Base-by-base conservation (phyloP, 2,888 invertebrate species). In the Napeogenes inachia region DNA sequence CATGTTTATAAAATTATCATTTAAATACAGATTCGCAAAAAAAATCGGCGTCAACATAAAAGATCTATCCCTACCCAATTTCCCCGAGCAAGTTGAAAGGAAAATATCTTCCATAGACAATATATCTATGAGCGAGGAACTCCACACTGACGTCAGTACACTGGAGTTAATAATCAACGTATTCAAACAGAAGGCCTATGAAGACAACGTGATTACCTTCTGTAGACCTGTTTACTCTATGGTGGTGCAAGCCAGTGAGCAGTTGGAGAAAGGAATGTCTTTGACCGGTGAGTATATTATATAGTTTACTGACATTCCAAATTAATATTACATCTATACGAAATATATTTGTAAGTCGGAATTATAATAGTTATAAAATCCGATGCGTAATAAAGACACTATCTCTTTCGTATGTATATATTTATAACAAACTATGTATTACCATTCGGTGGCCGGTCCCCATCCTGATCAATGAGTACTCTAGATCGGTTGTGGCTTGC, bases 161-260 rank as follows among this genome's bases (percentile, higher is more conserved):
- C 78, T 94, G 57, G 92, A 93, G 54, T 85, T 95, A 3, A 95
- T 96, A 35, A 80, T 95, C n/a, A 94, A 94, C 65, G 95, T 95
- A 0, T 91, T 98, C 61, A 91, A 92, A 56, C 93, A 93, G 79
- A 92, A 93, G 30, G 86, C 93, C 4, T 92, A 94, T 67, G 94
- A 95, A 76, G 97, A 97, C 80, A 93, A 96, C 68, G 77, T 87
- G 4, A 93, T 97, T 64, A 91, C 92, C 12, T 94, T 93, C 75
- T 84, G 85, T 64, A 84, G 93, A 67, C 96, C 97, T 0, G 87
- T 97, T 8, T 97, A 97, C 77, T 94, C 94, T 61, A 91, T 94
- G 66, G 92, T 93, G 13, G 84, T 96, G n/a, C 93, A 92, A 12
- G 92, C 91, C 54, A 91, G 95, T 3, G 91, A 93, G 0, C 94